Percentiles rank a stretch among this genome's conserved stretches.
Evolutionary conservation across 2,888 invertebrate species (phyloP).

Genomic region (Zelleria hepariella): DNA sequence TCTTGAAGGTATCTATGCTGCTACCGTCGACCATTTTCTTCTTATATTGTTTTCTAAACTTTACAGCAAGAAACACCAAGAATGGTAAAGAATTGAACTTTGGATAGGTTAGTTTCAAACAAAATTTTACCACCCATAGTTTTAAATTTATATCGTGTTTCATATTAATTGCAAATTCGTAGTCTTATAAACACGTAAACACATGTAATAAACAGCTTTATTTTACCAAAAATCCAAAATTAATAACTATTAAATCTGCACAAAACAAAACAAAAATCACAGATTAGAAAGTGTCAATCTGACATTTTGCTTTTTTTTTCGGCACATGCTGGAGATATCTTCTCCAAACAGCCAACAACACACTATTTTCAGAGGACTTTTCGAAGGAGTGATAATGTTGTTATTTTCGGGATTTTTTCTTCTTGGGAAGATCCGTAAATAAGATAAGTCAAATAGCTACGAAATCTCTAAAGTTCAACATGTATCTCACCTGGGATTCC

Average conservation of each 20-base stretch:
- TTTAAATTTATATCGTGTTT: constrained; percentile 37
- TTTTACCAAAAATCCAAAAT: not conserved
- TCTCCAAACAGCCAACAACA: too few relatives aligned
- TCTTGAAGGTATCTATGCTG: constrained; percentile 35
- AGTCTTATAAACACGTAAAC: not conserved
- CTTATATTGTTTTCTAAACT: constrained; percentile 42
- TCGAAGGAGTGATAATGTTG: too few relatives aligned
- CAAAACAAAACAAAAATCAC: not conserved
- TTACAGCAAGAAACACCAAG: constrained; percentile 54
- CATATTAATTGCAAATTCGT: constrained; percentile 34
- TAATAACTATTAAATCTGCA: not conserved
- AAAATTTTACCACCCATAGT: constrained; percentile 62
- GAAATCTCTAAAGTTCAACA: constrained; percentile 14
- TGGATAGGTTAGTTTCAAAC: constrained; percentile 60
- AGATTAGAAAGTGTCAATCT: not conserved
- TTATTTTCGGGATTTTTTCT: too few relatives aligned
- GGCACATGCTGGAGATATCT: too few relatives aligned
- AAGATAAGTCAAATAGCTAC: too few relatives aligned
- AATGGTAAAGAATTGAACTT: constrained; percentile 57
- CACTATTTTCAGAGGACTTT: too few relatives aligned
- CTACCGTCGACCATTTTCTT: constrained; percentile 22
- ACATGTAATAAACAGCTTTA: not conserved
- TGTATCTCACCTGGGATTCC: constrained; percentile 59
- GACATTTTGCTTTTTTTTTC: too few relatives aligned
- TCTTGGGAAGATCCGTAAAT: too few relatives aligned